Evolutionary conservation across 2,113 vertebrate species (phyloP), one percentile per base, ranked within the genome.

Genomic region (Onychostruthus taczanowskii): DNA sequence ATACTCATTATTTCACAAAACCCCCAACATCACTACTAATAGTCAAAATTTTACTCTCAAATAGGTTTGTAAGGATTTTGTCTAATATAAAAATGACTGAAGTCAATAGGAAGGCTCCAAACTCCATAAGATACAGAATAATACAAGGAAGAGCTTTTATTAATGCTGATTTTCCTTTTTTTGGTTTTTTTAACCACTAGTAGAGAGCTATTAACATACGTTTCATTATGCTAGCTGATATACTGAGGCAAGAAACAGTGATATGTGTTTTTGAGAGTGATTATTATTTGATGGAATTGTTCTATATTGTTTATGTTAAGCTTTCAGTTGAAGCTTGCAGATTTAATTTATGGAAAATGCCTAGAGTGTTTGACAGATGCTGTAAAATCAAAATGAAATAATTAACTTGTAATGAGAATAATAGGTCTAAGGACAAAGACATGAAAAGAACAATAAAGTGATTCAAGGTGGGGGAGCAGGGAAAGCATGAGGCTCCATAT

Each of bases 291-390:
- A 90, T 84, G 68, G 72, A 84, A 91, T 95, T 92, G 75, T 78
- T 88, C 79, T 90, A 67, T 75, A 59, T 75, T 92, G 85, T 90
- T 95, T 90, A 94, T 59, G 61, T 49, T 88, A 90, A 72, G 79
- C 67, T 88, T 95, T 74, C 68, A 31, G 82, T 81, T 85, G 79
- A 96, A 73, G 63, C 75, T 94, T 93, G 55, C 35, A 86, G 75
- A 95, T 74, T 88, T 95, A 96, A 96, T 96, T 97, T 94, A 96
- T 96, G 94, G 53, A 94, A 97, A 95, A 95, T 84, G 93, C 93
- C 93, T 95, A 75, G 59, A 88, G 92, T 95, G 75, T 96, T 96
- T 95, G 96, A 95, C 92, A 94, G 88, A 96, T 87, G 79, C 83
- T 95, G 93, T 92, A 93, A 97, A 96, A 92, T 90, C 83, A 95